Conservation (phyloP, 2,888 invertebrate species). For the Cryptocheilus praepositus region DNA sequence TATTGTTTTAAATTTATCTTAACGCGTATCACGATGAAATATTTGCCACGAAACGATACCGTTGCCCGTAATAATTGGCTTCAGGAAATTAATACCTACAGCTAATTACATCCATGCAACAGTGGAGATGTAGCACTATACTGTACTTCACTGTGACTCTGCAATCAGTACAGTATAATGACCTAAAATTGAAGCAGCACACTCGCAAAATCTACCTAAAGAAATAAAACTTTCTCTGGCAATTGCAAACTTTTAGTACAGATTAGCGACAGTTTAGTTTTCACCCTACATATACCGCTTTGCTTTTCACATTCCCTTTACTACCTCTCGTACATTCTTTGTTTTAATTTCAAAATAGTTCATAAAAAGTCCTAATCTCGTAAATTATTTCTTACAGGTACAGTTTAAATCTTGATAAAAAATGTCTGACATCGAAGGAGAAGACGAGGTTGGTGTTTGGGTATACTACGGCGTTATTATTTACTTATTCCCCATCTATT, state of each 20-base stretch:
- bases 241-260: conserved; percentile 19
- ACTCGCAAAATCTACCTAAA: conserved; percentile 57
- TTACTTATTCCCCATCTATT: not conserved
- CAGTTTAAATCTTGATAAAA: conserved; percentile 23
- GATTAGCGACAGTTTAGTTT: conserved; percentile 10
- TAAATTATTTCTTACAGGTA: conserved; percentile 7
- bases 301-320: conserved; percentile 8
- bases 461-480: conserved; percentile 1
- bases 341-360: not conserved
- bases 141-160: conserved; percentile 13
- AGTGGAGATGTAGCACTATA: no score
- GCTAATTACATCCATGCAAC: no score
- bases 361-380: conserved; percentile 15
- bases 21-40: no score
- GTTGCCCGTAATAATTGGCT: no score
- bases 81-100: no score
- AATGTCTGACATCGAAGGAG: conserved; percentile 71
- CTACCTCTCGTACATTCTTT: conserved; percentile 1
- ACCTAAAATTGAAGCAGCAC: conserved; percentile 62
- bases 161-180: conserved; percentile 40
- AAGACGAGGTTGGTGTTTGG: conserved; percentile 66
- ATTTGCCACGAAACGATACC: no score
- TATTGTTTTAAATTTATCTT: no score
- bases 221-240: conserved; percentile 40
- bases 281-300: not conserved